Conservation (phyloP, 1,140 invertebrate species). For the Mya arenaria region DNA sequence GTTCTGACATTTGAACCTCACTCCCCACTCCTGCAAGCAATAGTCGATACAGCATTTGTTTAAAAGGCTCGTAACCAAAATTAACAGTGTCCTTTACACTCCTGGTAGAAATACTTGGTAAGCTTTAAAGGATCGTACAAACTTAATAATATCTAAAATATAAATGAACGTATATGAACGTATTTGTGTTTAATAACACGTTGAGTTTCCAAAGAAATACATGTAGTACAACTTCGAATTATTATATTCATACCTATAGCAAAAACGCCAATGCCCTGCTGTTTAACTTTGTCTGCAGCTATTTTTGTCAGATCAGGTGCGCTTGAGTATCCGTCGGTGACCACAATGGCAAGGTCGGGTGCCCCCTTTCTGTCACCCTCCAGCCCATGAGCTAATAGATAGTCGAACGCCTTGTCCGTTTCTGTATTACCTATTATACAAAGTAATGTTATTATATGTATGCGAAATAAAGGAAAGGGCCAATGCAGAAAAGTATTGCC, state of each 20-base stretch:
- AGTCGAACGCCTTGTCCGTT: slow-evolving; percentile 19
- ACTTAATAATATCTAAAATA: no score
- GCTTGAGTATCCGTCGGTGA: slow-evolving; percentile 59
- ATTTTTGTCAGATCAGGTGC: slow-evolving; percentile 36
- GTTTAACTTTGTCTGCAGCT: slow-evolving; percentile 17
- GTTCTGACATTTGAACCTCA: slow-evolving; percentile 4
- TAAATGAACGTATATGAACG: no score
- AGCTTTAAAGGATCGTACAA: no score
- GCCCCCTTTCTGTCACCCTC: slow-evolving; percentile 22
- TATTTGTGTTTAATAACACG: no score
- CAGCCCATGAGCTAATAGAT: slow-evolving; percentile 25
- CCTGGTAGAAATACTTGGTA: no score
- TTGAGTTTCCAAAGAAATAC: no score
- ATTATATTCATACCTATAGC: slow-evolving; percentile 43
- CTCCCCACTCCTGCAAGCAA: slow-evolving; percentile 30
- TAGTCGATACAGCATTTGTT: no score
- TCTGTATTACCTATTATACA: slow-evolving; percentile 33
- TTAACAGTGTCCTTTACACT: no score
- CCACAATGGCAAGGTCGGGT: slow-evolving; percentile 57
- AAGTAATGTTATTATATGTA: no score
- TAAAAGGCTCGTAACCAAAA: no score
- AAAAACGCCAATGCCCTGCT: slow-evolving; percentile 36
- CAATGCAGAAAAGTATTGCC: no score
- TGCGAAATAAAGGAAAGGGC: no score
- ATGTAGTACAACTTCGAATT: neutral